Conservation (phyloP, 2,888 invertebrate genomes). For the Lamellibrachia columna region DNA sequence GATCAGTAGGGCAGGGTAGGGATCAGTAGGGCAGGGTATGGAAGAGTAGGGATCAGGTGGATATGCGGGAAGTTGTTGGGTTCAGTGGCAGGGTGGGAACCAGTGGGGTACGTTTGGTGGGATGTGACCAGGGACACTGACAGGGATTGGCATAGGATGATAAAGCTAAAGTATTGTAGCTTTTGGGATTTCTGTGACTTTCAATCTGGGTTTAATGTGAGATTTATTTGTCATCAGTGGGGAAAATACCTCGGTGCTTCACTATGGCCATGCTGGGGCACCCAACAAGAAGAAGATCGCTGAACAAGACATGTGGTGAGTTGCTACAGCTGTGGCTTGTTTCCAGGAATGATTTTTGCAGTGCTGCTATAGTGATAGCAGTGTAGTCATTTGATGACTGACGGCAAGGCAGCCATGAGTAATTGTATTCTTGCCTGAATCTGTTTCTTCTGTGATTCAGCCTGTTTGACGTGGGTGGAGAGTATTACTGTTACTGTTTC, state of each 20-base stretch:
- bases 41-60: too few relatives aligned
- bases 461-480: constrained; percentile 97
- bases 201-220: background rate
- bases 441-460: constrained; percentile 66
- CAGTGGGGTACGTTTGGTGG: background rate
- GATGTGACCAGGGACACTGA: background rate
- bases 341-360: background rate
- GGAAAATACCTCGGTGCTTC: constrained; percentile 85
- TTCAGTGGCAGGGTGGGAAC: background rate
- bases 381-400: too few relatives aligned
- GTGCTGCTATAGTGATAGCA: too few relatives aligned
- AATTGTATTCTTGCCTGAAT: too few relatives aligned
- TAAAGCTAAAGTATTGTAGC: background rate
- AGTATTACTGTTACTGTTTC: constrained; percentile 91
- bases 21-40: too few relatives aligned
- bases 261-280: constrained; percentile 97
- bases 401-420: too few relatives aligned
- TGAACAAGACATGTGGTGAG: constrained; percentile 89
- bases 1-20: too few relatives aligned
- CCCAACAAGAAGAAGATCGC: constrained; percentile 84
- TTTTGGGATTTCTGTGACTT: background rate
- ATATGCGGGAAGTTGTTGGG: too few relatives aligned
- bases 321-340: background rate
- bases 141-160: background rate
- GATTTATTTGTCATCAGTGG: constrained; percentile 71